Evolutionary conservation across 2,797 vertebrate species (phyloP), one percentile per base, ranked within the genome.

Genomic region (Labeo calbasu): DNA sequence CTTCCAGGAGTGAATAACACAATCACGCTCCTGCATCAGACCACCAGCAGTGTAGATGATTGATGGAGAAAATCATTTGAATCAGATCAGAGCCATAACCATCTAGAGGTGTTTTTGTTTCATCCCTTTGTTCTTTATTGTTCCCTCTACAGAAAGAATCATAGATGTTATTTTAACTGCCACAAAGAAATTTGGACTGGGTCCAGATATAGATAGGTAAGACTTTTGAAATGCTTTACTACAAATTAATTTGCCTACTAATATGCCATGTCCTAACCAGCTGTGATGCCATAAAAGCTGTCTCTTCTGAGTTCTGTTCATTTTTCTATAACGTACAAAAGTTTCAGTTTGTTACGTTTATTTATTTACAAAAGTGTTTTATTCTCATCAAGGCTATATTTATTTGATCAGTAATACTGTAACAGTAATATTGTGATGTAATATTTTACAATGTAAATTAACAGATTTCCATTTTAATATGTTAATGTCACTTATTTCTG

Each of bases 141-240:
- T 83, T 80, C 3, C 55, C 48, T 77, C 80, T 73, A 68, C 90
- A 94, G 93, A 94, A 84, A 90, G 73, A 77, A 88, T 92, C 75
- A 92, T 94, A 87, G 91, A 93, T 84, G 79, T 65, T 69, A 92
- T 94, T 84, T 88, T 94, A 73, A 84, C 88, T 55, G 82, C 82
- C 21, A 92, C 92, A 1, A 91, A 92, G 79, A 88, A 48, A 70
- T 94, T 89, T 57, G 90, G 91, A 51, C 89, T 94, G 51, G 83
- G 90, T 57, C 84, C 90, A 50, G 83, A 93, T 51, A 84, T 94
- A 1, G 92, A 93, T 78, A 90, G 89, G 93, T 93, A 88, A 85
- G 88, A 78, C 23, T 70, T 50, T 57, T 61, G 6, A 51, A 40
- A 40, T 82, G 40, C 43, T n/a, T 73, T 25, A 7, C 40, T 51